Evolutionary conservation across 2,888 invertebrate species (phyloP).

Genomic region (Escarpia spicata): DNA sequence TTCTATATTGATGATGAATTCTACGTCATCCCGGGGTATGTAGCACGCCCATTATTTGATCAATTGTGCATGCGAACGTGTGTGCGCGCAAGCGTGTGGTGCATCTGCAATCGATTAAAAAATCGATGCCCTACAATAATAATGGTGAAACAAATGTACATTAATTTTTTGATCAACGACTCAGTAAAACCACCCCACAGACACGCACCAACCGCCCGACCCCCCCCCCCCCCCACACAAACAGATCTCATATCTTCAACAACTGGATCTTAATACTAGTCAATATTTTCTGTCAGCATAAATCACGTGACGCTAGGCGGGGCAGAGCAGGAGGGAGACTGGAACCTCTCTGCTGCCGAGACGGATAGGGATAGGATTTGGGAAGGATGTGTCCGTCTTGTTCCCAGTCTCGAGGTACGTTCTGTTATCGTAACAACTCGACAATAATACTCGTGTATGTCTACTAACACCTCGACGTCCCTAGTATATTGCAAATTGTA

Average conservation of each 20-base stretch:
- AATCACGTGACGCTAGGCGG: slow-evolving; percentile 18
- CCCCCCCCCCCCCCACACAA: too few species aligned
- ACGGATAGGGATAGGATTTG: neutral
- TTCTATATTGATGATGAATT: slow-evolving; percentile 37
- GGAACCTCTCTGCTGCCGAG: neutral
- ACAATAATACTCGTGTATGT: too few species aligned
- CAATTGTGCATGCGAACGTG: too few species aligned
- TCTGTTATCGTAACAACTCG: too few species aligned
- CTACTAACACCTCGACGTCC: too few species aligned
- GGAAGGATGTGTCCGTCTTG: neutral
- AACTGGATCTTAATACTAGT: neutral
- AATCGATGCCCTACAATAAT: too few species aligned
- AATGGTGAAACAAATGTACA: too few species aligned
- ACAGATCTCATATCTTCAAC: neutral
- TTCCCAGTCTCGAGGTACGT: slow-evolving; percentile 19
- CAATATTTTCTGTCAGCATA: neutral
- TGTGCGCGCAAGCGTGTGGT: too few species aligned
- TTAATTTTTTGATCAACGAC: too few species aligned
- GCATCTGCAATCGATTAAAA: too few species aligned
- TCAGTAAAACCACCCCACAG: neutral
- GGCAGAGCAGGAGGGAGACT: neutral
- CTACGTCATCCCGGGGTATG: slow-evolving; percentile 42
- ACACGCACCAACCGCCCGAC: neutral
- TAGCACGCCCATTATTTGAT: neutral
- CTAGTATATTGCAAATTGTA: too few species aligned